Evolutionary conservation across 2,797 vertebrate species (phyloP).

Genomic region (Rhinogobio ventralis): DNA sequence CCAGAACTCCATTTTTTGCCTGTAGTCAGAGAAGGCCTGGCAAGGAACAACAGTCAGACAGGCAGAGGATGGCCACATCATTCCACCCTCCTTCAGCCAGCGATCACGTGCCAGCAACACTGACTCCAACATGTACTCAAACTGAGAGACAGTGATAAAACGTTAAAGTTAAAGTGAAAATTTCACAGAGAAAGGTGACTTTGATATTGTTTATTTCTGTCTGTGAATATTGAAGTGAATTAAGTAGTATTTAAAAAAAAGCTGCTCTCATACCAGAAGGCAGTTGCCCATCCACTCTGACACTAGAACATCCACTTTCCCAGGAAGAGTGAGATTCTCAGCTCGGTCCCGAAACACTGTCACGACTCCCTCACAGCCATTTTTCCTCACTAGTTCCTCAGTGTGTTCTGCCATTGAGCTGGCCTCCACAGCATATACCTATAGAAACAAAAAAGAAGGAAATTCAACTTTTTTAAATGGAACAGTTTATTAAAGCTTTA

Average conservation of each 20-base stretch:
- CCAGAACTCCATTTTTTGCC: constrained; percentile 83
- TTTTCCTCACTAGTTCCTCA: constrained; percentile 73
- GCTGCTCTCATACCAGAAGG: constrained; percentile 76
- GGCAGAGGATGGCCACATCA: constrained; percentile 83
- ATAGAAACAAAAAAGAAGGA: not conserved
- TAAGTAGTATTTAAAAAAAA: too few relatives aligned
- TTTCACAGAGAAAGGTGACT: not conserved
- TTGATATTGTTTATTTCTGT: not conserved
- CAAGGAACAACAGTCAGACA: constrained; percentile 80
- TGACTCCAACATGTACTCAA: constrained; percentile 88
- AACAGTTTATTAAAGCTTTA: not conserved
- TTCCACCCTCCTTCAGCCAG: constrained; percentile 80
- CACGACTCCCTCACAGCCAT: constrained; percentile 75
- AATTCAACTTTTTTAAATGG: not conserved
- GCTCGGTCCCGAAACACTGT: constrained; percentile 80
- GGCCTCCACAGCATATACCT: constrained; percentile 86
- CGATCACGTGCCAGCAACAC: constrained; percentile 76
- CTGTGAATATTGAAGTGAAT: not conserved
- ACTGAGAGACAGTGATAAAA: constrained; percentile 65
- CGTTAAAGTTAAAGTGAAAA: not conserved
- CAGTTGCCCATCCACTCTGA: constrained; percentile 87
- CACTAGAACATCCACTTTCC: constrained; percentile 81
- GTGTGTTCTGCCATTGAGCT: constrained; percentile 84
- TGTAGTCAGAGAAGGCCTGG: constrained; percentile 78
- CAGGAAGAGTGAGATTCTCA: constrained; percentile 79